Evolutionary conservation across 2,888 invertebrate genomes (phyloP).

Genomic region (Imbricaverruca yamaguchii): DNA sequence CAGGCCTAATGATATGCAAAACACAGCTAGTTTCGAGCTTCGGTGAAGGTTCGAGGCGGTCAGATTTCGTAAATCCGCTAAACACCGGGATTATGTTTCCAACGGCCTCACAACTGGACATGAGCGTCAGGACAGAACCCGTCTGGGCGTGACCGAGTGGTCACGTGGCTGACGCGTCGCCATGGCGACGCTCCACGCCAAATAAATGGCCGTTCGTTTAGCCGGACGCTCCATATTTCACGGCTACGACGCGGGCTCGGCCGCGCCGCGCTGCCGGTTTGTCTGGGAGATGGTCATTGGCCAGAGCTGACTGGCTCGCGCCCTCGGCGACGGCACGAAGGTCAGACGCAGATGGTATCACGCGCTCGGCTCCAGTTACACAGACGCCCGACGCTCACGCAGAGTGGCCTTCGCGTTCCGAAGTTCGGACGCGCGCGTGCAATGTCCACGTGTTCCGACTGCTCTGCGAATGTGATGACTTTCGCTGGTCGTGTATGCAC

Average conservation of each 20-base stretch:
- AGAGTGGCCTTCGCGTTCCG: no score
- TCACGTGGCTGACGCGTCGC: background rate
- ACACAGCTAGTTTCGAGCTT: background rate
- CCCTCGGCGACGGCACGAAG: background rate
- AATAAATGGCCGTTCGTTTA: slow-evolving; percentile 8
- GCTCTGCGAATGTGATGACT: no score
- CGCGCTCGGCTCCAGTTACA: no score
- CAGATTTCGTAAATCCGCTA: background rate
- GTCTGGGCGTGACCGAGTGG: background rate
- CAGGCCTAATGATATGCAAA: background rate
- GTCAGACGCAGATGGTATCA: background rate
- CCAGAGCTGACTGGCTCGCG: background rate
- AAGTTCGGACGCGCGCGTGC: no score
- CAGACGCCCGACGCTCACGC: no score
- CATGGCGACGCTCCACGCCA: background rate
- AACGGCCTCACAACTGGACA: background rate
- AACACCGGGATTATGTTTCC: slow-evolving; percentile 12
- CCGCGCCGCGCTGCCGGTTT: background rate
- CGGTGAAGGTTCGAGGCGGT: background rate
- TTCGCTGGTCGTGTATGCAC: no score
- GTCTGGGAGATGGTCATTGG: background rate
- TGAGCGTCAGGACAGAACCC: background rate
- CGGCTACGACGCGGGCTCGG: background rate
- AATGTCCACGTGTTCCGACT: no score
- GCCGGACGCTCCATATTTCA: background rate